Base-by-base conservation (phyloP, 1,140 invertebrate genomes). In the Nixonia krombeini region DNA sequence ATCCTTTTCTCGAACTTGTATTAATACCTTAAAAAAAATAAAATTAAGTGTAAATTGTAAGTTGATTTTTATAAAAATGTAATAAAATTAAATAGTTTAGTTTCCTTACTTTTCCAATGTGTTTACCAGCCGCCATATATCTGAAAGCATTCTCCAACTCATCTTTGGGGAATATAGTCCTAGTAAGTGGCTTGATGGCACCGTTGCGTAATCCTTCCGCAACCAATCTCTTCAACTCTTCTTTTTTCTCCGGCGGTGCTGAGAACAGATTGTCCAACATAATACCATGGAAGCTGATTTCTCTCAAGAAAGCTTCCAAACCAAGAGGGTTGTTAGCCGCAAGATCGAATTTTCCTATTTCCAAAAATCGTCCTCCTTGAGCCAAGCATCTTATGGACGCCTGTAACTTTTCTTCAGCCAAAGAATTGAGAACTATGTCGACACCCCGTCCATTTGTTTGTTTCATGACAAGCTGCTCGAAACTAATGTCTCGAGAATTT, bases 301-400 rank as follows among this genome's bases (percentile, higher is more conserved):
- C 95, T 46, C 91, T 91, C 26, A 91, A 83, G 83, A 98, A 96
- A 31, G 92, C 85, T 37, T 93, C 86, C 89, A 90, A 90, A 78
- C 90, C 89, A 16, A 93, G 81, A 13, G 85, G 75, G 17, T 87
- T 90, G 57, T 93, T 89, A 38, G 89, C 88, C 0, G 83, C 85
- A 56, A 92, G 85, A 78, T 93, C 92, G 57, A 90, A 92, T 72
- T 93, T 93, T 10, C 92, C 92, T 21, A 94, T 93, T 81, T 94
- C 92, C 1, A 94, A 74, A 78, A 94, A 94, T 16, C 88, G 85
- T 1, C 92, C 92, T 1, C 87, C 83, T 18, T 84, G 76, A 1
- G 87, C 89, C 1, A 98, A 83, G 72, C 94, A 93, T 13, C 95
- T 89, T 40, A 96, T 74, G 61, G 95, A 93, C 0, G 91, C 90